Base-by-base conservation (phyloP, 2,888 invertebrate species). In the Eupithecia exiguata region DNA sequence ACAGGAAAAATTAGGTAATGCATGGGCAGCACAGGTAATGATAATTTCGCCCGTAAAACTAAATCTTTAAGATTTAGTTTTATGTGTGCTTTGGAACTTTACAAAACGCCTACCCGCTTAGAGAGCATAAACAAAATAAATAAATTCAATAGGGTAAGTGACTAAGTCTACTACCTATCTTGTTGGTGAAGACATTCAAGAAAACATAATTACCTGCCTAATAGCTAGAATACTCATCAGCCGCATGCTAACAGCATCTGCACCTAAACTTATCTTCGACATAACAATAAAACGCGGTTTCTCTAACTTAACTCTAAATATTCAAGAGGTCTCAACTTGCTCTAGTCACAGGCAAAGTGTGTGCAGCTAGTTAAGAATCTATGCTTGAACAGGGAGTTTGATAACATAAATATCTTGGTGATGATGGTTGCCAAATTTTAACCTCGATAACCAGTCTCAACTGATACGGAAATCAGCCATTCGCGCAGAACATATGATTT, bases 281-380 rank as follows among this genome's bases (percentile, higher is more conserved):
- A 75, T 77, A 73, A 77, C 77, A 76, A 75, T 77, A 79, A 78
- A 79, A 78, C 72, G 79, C 75, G 78, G 79, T 78, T 78, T 43
- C 74, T 68, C 74, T 76, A 76, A 78, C 79, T 77, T 76, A 76
- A 71, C 72, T 78, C 77, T 79, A 78, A 79, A 79, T 79, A 78
- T 79, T 79, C 79, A 78, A 46, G 73, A 73, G 76, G 71, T 76
- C 72, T 76, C 73, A 76, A 76, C 73, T 76, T 73, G 68, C 62
- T 69, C 71, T 62, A 62, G 35, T 21, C 69, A 69, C 61, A 71
- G 74, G 35, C 12, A 65, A 65, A n/a, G 12, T 35, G 21, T n/a
- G 9, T 12, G n/a, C 35, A 65, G 63, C 63, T 36, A 4, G 63
- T 21, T n/a, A 3, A 65, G n/a, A 36, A 12, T 9, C 18, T 1